These are phyloP conservation scores for Taphrorychus bicolor DNA, from an alignment of 2,888 invertebrate species.

Conservation along the genomic window DNA sequence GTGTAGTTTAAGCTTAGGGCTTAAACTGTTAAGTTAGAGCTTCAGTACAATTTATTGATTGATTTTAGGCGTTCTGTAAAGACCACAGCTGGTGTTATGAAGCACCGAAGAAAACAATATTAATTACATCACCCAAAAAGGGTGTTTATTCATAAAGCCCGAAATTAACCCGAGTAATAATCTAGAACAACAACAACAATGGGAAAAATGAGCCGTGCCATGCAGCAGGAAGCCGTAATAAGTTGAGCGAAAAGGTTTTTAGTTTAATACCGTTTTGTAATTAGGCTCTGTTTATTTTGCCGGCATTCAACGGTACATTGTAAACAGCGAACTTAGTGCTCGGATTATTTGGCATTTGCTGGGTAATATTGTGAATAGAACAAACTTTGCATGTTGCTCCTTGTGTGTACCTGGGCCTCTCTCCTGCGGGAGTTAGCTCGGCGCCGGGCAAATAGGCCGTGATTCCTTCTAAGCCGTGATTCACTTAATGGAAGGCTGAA, in stretches of 20 bases:
- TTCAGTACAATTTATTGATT: too few species aligned
- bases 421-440: background rate
- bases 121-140: background rate
- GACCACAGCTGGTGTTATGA: background rate
- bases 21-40: too few species aligned
- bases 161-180: conserved; percentile 14
- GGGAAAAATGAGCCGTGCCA: conserved; percentile 11
- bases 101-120: background rate
- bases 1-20: too few species aligned
- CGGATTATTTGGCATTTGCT: conserved; percentile 7
- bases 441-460: background rate
- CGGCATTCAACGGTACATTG: conserved; percentile 5
- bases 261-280: conserved; percentile 22
- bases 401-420: background rate
- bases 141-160: conserved; percentile 2
- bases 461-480: background rate
- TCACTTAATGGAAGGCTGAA: too few species aligned
- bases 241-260: conserved; percentile 10
- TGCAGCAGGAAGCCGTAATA: conserved; percentile 13
- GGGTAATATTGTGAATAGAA: background rate
- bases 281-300: conserved; percentile 21
- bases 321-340: conserved; percentile 8
- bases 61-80: background rate
- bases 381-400: conserved; percentile 1
- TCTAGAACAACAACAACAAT: conserved; percentile 5